A percentile compares a stretch with the other conserved stretches of the same genome.
Evolutionary conservation across 1,140 invertebrate genomes (phyloP).

Genomic region (Kradibia gibbosae): DNA sequence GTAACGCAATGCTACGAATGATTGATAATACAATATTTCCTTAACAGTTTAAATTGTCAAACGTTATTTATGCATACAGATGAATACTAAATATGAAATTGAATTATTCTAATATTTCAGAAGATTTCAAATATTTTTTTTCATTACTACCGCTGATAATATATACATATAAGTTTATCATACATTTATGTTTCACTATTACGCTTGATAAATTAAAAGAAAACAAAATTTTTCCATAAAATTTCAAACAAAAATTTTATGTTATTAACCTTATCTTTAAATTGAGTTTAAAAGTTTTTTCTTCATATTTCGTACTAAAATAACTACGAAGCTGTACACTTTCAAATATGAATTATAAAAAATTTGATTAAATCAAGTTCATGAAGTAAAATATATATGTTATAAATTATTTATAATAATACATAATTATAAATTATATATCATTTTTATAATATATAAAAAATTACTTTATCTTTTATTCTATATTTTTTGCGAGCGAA

Average conservation of each 20-base stretch:
- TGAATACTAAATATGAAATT: background rate
- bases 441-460: no score
- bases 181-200: no score
- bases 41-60: slow-evolving; percentile 1
- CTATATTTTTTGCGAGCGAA: background rate
- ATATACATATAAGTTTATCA: no score
- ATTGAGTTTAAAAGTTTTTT: background rate
- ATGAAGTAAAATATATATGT: no score
- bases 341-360: background rate
- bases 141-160: no score
- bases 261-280: background rate
- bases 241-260: background rate
- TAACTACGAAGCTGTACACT: no score
- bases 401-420: no score
- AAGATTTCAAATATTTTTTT: background rate
- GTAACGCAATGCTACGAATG: background rate
- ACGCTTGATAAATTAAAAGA: background rate
- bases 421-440: no score
- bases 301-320: no score
- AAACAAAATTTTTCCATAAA: background rate
- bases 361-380: no score
- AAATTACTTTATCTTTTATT: background rate
- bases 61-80: background rate
- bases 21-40: slow-evolving; percentile 2
- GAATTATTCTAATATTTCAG: background rate